These are phyloP conservation scores for Pseudotriccus pelzelni DNA, from an alignment of 2,797 vertebrate species.

Conservation along the genomic window DNA sequence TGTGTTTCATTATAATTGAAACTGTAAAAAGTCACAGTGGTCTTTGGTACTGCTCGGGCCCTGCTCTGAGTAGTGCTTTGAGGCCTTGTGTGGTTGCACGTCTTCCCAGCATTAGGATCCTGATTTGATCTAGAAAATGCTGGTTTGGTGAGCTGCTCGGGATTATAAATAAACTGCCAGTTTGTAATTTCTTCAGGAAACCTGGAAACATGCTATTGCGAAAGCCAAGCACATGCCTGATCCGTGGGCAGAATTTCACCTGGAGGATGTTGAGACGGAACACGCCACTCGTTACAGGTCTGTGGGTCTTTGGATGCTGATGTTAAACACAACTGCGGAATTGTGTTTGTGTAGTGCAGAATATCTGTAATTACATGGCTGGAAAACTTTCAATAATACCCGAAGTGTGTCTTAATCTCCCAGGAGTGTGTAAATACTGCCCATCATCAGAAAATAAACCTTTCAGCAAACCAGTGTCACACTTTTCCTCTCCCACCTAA, in stretches of 20 bases:
- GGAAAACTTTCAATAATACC: neutral
- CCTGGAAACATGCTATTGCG: slow-evolving; percentile 92
- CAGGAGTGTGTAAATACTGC: neutral
- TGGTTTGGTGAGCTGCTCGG: neutral
- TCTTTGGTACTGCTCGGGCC: neutral
- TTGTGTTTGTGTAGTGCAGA: neutral
- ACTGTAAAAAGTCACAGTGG: neutral
- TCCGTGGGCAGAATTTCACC: slow-evolving; percentile 96
- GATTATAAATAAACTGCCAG: neutral
- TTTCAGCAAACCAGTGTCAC: neutral
- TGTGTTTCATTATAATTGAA: neutral
- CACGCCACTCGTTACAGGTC: slow-evolving; percentile 91
- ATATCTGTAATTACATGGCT: neutral
- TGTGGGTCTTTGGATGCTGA: neutral
- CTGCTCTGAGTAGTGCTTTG: neutral
- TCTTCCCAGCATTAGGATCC: neutral
- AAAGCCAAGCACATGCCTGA: slow-evolving; percentile 97
- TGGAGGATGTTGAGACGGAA: slow-evolving; percentile 90
- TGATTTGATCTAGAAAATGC: neutral
- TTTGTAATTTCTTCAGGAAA: slow-evolving; percentile 77
- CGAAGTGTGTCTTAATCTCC: neutral
- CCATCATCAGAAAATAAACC: neutral
- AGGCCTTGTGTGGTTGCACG: neutral
- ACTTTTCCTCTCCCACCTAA: neutral
- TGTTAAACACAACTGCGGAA: neutral